Evolutionary conservation across 2,888 invertebrate genomes (phyloP).

Genomic region (Stomorhina lunata): DNA sequence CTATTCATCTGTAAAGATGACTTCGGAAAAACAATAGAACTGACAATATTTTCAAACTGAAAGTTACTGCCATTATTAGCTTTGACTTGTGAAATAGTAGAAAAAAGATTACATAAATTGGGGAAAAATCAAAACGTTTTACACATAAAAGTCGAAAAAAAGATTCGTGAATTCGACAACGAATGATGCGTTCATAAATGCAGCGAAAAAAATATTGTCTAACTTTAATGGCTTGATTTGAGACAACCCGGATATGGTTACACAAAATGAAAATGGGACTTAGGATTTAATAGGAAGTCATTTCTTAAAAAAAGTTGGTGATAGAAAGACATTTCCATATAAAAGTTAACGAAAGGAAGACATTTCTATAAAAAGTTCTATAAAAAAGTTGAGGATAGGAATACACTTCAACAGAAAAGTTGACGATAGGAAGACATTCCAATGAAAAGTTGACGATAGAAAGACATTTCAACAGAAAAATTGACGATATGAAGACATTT

Average conservation of each 20-base stretch:
- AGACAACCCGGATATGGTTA: neutral
- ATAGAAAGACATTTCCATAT: too few relatives aligned
- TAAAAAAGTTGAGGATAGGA: too few relatives aligned
- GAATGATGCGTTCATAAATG: constrained; percentile 25
- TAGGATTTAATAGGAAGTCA: too few relatives aligned
- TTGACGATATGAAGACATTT: too few relatives aligned
- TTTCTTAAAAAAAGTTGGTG: too few relatives aligned
- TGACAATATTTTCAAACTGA: neutral
- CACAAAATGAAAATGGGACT: neutral
- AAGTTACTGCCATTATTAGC: neutral
- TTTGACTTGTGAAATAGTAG: neutral
- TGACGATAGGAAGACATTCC: too few relatives aligned
- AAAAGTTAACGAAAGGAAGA: too few relatives aligned
- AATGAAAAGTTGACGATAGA: too few relatives aligned
- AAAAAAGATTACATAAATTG: neutral
- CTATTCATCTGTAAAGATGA: constrained; percentile 44
- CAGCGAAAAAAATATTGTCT: neutral
- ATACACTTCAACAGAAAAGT: too few relatives aligned
- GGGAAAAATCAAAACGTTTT: neutral
- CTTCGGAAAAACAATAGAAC: constrained; percentile 15
- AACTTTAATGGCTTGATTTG: neutral
- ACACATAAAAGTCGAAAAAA: constrained; percentile 30
- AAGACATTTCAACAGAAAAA: too few relatives aligned
- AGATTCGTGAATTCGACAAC: constrained; percentile 12
- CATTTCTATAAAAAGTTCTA: too few relatives aligned